Evolutionary conservation across 1,140 invertebrate species (phyloP), one percentile per base, ranked within the genome.

Genomic region (Zophobas morio): DNA sequence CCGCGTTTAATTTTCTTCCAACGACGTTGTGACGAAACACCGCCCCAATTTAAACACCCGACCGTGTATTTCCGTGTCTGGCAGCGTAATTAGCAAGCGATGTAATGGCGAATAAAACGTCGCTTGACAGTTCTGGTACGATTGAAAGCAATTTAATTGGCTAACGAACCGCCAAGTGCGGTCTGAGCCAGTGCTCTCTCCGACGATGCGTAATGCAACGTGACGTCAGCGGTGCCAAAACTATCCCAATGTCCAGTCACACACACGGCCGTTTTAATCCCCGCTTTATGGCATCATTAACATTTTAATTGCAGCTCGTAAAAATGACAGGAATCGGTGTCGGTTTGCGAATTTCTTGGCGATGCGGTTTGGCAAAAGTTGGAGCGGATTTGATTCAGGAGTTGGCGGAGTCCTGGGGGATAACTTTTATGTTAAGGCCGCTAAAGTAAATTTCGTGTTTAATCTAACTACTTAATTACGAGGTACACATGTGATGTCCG

Each of bases 91-190:
- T 66, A 70, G 40, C 40, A 47, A 49, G 34, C 53, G 40, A 63
- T 72, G 74, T 72, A 49, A 76, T 76, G 53, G 36, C 66, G 63
- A 76, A 72, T 76, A 75, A 76, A 76, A 74, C 53, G 74, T 57
- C 39, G 53, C 63, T 73, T 76, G 78, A 70, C 78, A 66, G 49
- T 54, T 79, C 36, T 56, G 35, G 70, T 36, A 76, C 76, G 66
- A 80, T 75, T 76, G 73, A 79, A 78, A 78, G 63, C 80, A 78
- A 78, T 81, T 81, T 81, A 79, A 81, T 80, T 81, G 78, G 74
- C 80, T 81, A 81, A 81, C 80, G 78, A 81, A 80, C 76, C 80
- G 70, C 71, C 49, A 57, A 71, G 46, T 77, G 78, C 47, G 75
- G 75, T 77, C 46, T 57, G 34, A 40, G 37, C 51, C 71, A 49